These are phyloP conservation scores for Sitophilus oryzae DNA, from an alignment of 1,140 invertebrate species.

Conservation along the genomic window DNA sequence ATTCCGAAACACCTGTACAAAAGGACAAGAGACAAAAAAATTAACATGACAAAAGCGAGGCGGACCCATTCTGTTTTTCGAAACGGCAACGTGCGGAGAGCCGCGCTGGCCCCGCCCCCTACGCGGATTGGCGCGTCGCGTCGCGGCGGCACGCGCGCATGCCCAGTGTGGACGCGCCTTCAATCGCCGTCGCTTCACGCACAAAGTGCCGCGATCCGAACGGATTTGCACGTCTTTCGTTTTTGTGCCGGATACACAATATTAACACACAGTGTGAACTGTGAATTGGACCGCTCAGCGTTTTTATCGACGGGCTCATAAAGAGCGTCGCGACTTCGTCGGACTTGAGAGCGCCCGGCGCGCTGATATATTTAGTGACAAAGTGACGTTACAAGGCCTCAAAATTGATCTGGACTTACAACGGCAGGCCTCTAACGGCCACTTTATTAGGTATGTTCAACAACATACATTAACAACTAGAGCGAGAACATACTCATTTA, in stretches of 20 bases:
- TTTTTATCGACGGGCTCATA: slow-evolving; percentile 13
- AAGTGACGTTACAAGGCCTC: slow-evolving; percentile 34
- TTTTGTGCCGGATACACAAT: slow-evolving; percentile 10
- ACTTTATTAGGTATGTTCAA: slow-evolving; percentile 42
- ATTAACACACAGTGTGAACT: slow-evolving; percentile 8
- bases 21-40: slow-evolving; percentile 44
- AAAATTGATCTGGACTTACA: slow-evolving; percentile 46
- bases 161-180: slow-evolving; percentile 29
- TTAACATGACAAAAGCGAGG: slow-evolving; percentile 43
- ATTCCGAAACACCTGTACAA: slow-evolving; percentile 45
- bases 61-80: slow-evolving; percentile 38
- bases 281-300: slow-evolving; percentile 21
- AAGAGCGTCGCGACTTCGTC: slow-evolving; percentile 13
- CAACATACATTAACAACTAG: too few species aligned
- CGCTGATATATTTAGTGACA: slow-evolving; percentile 12
- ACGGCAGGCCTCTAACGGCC: slow-evolving; percentile 43
- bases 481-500: too few species aligned
- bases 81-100: slow-evolving; percentile 37
- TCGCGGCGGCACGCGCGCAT: slow-evolving; percentile 30
- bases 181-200: slow-evolving; percentile 27
- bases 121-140: slow-evolving; percentile 30
- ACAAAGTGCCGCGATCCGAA: slow-evolving; percentile 38
- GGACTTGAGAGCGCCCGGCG: too few species aligned
- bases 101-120: slow-evolving; percentile 29
- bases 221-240: slow-evolving; percentile 35